Evolutionary conservation across 35 echinoderm and acorn worm species (phyloP), one percentile per base, ranked within the genome.

Genomic region (Heliocidaris tuberculata): DNA sequence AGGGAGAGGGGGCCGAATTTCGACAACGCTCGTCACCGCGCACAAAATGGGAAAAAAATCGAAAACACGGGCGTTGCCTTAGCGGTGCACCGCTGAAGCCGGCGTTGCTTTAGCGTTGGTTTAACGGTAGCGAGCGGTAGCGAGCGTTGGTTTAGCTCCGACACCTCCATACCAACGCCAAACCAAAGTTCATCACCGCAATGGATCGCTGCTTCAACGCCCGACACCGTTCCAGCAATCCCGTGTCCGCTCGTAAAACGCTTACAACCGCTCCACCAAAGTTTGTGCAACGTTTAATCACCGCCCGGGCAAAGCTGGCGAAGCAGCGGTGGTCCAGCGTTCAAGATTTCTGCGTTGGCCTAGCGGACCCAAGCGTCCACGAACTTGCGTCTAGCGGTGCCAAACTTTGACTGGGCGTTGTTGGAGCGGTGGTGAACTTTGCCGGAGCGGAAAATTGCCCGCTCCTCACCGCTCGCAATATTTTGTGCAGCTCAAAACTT

Each of bases 351-450:
- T 88, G 31, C 31, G 86, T 88, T 88, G 86, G 86, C 86, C 86
- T 88, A 88, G 86, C 86, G 86, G 86, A 88, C 86, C 86, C 27
- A 88, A 88, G 86, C 30, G 86, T 88, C 86, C 86, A 88, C 7
- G 86, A 88, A 88, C 31, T 32, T 88, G 86, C 86, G 86, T 88
- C 86, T 88, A 88, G 86, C 86, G 86, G 31, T 88, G 86, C 86
- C 86, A 88, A 88, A 42, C 86, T 88, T 88, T 88, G 21, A 86
- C 85, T 86, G 85, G 21, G 21, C 87, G 87, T 89, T 89, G 87
- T 89, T 89, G 87, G 87, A 89, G 87, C 87, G 87, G 87, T 89
- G 87, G 87, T 89, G 87, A 89, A 89, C 87, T 89, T 89, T 89
- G 87, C 87, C 87, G 31, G 87, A 89, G 87, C 87, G 31, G 87